Percentiles rank a stretch among this genome's conserved stretches.
Evolutionary conservation across 92 coral and sea anemone species (phyloP).

Genomic region (Hydrozoanthus gracilis): DNA sequence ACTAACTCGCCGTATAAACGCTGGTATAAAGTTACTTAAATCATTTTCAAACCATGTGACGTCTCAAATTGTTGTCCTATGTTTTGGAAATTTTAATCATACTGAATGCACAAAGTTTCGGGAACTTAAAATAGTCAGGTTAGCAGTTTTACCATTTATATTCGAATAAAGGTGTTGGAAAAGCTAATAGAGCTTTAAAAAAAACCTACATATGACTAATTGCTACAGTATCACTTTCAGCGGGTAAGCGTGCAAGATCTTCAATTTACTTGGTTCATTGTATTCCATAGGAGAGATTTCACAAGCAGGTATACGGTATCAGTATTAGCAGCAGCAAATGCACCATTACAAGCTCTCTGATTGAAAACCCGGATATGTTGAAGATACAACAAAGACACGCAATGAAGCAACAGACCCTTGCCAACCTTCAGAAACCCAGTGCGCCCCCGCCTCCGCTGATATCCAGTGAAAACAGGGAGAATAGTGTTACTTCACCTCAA

Average conservation of each 20-base stretch:
- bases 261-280: background rate
- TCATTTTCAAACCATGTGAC: no score
- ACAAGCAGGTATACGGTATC: constrained; percentile 94
- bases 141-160: no score
- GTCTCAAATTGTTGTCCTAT: no score
- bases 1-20: no score
- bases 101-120: no score
- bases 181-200: no score
- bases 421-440: constrained; percentile 74
- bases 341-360: constrained; percentile 87
- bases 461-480: constrained; percentile 61
- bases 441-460: constrained; percentile 93
- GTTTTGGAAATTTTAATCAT: no score
- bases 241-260: background rate
- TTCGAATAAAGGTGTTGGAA: no score
- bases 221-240: background rate
- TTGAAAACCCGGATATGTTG: constrained; percentile 98
- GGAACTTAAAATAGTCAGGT: no score
- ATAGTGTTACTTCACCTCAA: constrained; percentile 58
- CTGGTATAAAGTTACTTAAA: no score
- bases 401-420: constrained; percentile 91
- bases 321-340: constrained; percentile 89
- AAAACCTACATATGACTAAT: background rate
- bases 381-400: constrained; percentile 94
- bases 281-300: constrained; percentile 86